A percentile compares a stretch with the other conserved stretches of the same genome.
phyloP scores from a whole-genome alignment of 1,140 invertebrate species.

The Araneus ventricosus region DNA sequence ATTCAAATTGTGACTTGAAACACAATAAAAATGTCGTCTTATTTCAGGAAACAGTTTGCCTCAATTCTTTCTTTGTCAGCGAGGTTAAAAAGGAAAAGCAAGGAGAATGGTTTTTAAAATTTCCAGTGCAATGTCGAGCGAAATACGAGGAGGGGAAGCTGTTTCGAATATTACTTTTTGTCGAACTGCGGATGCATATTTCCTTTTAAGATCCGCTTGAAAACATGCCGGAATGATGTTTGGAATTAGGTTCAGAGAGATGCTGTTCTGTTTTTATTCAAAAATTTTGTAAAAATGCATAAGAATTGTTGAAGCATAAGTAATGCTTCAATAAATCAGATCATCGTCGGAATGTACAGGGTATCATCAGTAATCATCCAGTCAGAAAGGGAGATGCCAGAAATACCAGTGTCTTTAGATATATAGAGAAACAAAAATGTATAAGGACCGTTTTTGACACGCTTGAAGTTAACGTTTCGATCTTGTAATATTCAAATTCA shows the following conservation, averaged over 20 bases:
- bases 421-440: background rate
- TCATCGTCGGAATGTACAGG: too few relatives aligned
- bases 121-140: background rate
- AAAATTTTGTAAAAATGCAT: background rate
- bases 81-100: background rate
- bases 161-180: background rate
- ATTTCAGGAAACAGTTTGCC: slow-evolving; percentile 33
- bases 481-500: too few relatives aligned
- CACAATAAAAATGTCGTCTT: slow-evolving; percentile 53
- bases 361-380: too few relatives aligned
- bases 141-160: background rate
- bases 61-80: background rate
- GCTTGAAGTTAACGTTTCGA: too few relatives aligned
- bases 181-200: background rate
- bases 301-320: background rate
- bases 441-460: background rate
- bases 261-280: background rate
- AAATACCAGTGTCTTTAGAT: background rate
- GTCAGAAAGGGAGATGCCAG: background rate
- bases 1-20: slow-evolving; percentile 38
- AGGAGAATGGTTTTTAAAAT: slow-evolving; percentile 2
- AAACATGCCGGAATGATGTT: background rate
- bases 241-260: background rate
- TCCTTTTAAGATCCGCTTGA: background rate
- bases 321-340: too few relatives aligned